Conservation (phyloP, 2,797 vertebrate genomes). For the Jordanella pulchra region DNA sequence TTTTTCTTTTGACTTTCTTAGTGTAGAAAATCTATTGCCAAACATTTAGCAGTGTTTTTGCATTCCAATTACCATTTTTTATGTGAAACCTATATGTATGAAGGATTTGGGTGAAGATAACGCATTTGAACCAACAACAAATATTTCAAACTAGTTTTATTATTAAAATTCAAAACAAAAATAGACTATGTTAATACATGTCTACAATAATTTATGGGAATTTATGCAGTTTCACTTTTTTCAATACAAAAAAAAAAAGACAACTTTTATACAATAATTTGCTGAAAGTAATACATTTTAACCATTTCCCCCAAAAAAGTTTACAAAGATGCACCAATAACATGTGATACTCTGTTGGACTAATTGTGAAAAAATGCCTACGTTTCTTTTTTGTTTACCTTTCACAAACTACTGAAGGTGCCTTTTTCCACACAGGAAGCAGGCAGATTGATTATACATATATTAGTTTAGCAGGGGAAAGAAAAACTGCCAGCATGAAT, state of each 20-base stretch:
- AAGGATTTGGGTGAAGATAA: slow-evolving; percentile 49
- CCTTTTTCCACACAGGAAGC: slow-evolving; percentile 65
- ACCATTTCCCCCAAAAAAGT: slow-evolving; percentile 19
- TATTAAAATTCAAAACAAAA: slow-evolving; percentile 16
- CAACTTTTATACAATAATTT: neutral
- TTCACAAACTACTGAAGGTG: slow-evolving; percentile 66
- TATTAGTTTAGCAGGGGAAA: slow-evolving; percentile 22
- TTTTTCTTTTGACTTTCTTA: slow-evolving; percentile 31
- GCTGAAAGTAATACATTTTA: neutral
- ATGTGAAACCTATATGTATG: slow-evolving; percentile 43
- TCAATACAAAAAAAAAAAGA: neutral
- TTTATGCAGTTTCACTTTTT: neutral
- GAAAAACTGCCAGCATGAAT: slow-evolving; percentile 40
- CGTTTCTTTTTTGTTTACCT: slow-evolving; percentile 20
- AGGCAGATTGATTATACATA: slow-evolving; percentile 29
- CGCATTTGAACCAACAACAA: slow-evolving; percentile 35
- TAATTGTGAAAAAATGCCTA: slow-evolving; percentile 3
- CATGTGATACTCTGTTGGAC: slow-evolving; percentile 3
- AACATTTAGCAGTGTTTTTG: slow-evolving; percentile 29
- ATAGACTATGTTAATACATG: neutral
- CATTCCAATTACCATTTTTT: slow-evolving; percentile 18
- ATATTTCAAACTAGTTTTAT: slow-evolving; percentile 13
- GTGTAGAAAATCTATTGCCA: slow-evolving; percentile 20
- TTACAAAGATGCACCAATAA: slow-evolving; percentile 19
- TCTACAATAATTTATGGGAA: slow-evolving; percentile 3